Evolutionary conservation across 2,888 invertebrate species (phyloP).

Genomic region (Escarpia spicata): DNA sequence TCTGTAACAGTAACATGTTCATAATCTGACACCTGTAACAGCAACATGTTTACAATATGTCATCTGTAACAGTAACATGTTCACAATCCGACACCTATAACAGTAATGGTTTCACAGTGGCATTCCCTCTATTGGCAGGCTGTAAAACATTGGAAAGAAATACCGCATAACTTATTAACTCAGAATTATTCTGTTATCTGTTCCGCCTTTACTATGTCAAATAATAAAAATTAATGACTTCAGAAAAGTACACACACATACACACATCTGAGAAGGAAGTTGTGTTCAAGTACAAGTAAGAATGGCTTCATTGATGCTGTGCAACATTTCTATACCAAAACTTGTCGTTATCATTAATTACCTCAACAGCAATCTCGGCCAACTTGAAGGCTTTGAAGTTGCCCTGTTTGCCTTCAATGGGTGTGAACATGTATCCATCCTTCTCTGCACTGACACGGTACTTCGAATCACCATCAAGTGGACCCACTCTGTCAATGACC

Average conservation of each 20-base stretch:
- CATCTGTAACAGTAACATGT: not conserved
- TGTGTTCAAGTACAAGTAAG: not conserved
- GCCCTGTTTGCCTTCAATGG: constrained; percentile 73
- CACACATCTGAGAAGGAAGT: too few species aligned
- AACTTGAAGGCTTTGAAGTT: constrained; percentile 87
- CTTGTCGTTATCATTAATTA: constrained; percentile 37
- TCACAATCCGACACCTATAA: not conserved
- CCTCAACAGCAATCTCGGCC: constrained; percentile 74
- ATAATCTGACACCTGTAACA: too few species aligned
- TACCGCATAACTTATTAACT: too few species aligned
- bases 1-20: not conserved
- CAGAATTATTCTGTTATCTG: too few species aligned
- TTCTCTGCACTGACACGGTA: constrained; percentile 83
- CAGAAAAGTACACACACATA: too few species aligned
- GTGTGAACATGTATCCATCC: constrained; percentile 85
- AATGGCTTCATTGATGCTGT: too few species aligned
- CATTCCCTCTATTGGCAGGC: not conserved
- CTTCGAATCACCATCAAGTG: constrained; percentile 78
- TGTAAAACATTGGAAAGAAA: too few species aligned
- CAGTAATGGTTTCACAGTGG: not conserved
- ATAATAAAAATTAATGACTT: too few species aligned
- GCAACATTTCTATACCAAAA: too few species aligned
- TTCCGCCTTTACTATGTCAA: too few species aligned
- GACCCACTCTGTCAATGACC: constrained; percentile 75
- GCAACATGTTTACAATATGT: not conserved